These are phyloP conservation scores for Danio jaintianensis DNA, from an alignment of 2,797 vertebrate genomes.

Conservation along the genomic window DNA sequence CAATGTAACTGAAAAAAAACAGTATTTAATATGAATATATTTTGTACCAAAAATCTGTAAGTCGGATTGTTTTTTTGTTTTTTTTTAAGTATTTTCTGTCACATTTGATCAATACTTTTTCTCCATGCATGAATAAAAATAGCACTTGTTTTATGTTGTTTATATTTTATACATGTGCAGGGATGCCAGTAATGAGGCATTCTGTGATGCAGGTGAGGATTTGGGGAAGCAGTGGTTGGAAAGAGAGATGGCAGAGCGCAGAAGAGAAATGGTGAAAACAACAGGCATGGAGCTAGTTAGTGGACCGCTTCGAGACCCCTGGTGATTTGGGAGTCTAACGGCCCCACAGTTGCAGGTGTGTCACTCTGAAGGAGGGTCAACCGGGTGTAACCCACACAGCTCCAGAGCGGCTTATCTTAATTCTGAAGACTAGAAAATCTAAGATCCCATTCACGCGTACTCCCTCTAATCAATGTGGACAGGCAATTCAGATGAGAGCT, in stretches of 20 bases:
- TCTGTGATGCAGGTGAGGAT: constrained; percentile 12
- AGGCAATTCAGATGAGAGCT: constrained; percentile 80
- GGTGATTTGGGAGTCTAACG: constrained; percentile 19
- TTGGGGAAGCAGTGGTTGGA: constrained; percentile 7
- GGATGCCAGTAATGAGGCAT: constrained; percentile 18
- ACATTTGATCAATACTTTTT: not conserved
- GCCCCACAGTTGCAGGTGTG: constrained; percentile 13
- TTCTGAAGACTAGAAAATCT: constrained; percentile 82
- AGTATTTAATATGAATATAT: too few relatives aligned
- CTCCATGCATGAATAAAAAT: not conserved
- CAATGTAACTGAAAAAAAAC: too few relatives aligned
- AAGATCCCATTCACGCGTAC: constrained; percentile 77
- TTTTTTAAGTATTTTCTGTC: not conserved
- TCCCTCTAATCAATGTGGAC: constrained; percentile 82
- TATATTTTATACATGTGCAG: too few relatives aligned
- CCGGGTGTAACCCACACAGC: constrained; percentile 75
- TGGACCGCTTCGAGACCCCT: not conserved
- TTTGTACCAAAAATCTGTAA: too few relatives aligned
- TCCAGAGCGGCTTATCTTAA: constrained; percentile 83
- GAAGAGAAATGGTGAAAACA: constrained; percentile 2
- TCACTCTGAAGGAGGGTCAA: constrained; percentile 77
- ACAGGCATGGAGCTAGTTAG: constrained; percentile 8
- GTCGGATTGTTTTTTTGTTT: too few relatives aligned
- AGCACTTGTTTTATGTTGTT: too few relatives aligned
- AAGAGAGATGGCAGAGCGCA: not conserved